Conservation (phyloP, 2,888 invertebrate species). For the Troides helena region DNA sequence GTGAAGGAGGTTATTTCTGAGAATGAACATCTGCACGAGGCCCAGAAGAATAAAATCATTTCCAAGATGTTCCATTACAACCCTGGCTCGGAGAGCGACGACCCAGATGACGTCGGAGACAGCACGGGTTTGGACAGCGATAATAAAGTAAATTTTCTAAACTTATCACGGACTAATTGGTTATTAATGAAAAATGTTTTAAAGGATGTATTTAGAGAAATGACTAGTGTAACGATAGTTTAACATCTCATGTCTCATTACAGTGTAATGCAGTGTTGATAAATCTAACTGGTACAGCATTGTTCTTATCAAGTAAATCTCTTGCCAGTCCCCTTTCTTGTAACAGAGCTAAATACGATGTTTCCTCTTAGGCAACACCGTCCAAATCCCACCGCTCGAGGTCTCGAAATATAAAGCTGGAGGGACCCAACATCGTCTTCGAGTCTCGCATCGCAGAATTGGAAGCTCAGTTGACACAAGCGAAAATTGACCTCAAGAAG, state of each 20-base stretch:
- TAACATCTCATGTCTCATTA: no score
- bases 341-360: background rate
- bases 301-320: no score
- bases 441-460: conserved; percentile 92
- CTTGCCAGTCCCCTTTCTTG: no score
- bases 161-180: no score
- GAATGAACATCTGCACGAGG: conserved; percentile 89
- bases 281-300: no score
- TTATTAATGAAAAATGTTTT: no score
- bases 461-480: conserved; percentile 90
- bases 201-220: no score
- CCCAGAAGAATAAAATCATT: conserved; percentile 85
- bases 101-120: conserved; percentile 67
- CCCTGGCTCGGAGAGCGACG: conserved; percentile 70
- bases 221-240: no score
- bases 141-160: conserved; percentile 53
- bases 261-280: no score
- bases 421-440: conserved; percentile 89
- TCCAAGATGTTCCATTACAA: conserved; percentile 81
- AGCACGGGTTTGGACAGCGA: conserved; percentile 74
- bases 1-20: conserved; percentile 92
- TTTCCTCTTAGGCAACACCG: conserved; percentile 48
- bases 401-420: conserved; percentile 70
- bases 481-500: conserved; percentile 87
- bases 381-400: conserved; percentile 60